Base-by-base conservation (phyloP, 2,888 invertebrate genomes). In the Diabrotica balteata region DNA sequence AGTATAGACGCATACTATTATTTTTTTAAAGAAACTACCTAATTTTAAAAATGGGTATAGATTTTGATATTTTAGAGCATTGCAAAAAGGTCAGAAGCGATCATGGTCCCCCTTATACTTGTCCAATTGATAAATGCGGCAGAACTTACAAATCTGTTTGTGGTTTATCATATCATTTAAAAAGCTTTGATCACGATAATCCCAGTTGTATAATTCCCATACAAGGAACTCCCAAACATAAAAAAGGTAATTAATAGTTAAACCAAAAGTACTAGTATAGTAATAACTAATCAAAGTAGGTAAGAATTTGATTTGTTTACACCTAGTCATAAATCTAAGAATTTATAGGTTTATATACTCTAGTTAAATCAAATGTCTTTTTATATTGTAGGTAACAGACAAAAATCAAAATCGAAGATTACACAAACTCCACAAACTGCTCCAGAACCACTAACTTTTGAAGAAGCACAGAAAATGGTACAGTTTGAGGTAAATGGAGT, bases 21-120 rank as follows among this genome's bases (percentile, higher is more conserved):
- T 17, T 44, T 8, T 7, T 54, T 42, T 42, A 42, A n/a, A 42
- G 10, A 54, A 42, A 42, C 7, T 47, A 47, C 0, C 0, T 47
- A 8, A 47, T 47, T 47, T n/a, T n/a, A 2, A 85, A 83, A 84
- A 92, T 92, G 93, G 93, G 91, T 78, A 87, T 93, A 78, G 93
- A 94, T 84, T 94, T 95, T 85, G 94, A 95, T 86, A 91, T 94
- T 76, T 87, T 92, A 78, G 93, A 92, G 82, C 95, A 93, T 85
- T 93, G 93, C 82, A 91, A 92, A 82, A 93, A 94, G 85, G 87
- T 94, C 73, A 88, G 90, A 67, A 91, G 91, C 75, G 92, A 91
- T 80, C 92, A 92, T 80, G 88, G 89, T 4, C 94, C 95, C 62
- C 95, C 95, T 60, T 95, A 93, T 84, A 90, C 91, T 77, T 96